phyloP scores from a whole-genome alignment of 2,113 vertebrate genomes.

The Egretta garzetta region DNA sequence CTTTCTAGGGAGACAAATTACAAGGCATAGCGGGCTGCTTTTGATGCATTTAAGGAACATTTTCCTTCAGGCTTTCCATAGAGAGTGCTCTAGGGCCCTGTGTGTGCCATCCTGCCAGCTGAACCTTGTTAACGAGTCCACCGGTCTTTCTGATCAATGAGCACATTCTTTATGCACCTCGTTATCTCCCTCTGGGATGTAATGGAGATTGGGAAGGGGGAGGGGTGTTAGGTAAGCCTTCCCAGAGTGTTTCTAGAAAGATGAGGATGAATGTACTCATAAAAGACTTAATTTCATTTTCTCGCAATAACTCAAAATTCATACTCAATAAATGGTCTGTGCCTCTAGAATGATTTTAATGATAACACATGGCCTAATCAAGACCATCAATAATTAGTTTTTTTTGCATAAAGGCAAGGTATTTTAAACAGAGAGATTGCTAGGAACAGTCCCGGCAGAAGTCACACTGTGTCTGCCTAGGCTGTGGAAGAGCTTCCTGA shows the following conservation, averaged over 20 bases:
- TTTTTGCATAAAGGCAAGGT: neutral
- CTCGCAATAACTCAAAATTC: neutral
- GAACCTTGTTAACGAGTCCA: neutral
- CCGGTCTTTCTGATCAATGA: neutral
- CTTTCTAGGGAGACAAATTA: neutral
- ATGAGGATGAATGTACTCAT: neutral
- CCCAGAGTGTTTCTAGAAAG: neutral
- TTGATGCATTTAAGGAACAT: neutral
- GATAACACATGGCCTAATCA: neutral
- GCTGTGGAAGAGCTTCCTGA: neutral
- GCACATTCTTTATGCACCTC: neutral
- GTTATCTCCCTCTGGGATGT: neutral
- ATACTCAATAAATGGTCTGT: neutral
- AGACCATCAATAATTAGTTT: neutral
- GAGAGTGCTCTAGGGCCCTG: neutral
- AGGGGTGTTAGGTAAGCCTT: neutral
- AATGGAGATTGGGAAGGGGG: neutral
- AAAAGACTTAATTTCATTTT: neutral
- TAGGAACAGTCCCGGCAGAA: neutral
- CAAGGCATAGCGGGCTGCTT: neutral
- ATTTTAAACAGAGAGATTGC: neutral
- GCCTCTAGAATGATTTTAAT: neutral
- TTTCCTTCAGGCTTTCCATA: neutral
- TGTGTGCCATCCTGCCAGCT: neutral
- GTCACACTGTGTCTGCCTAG: rapidly evolving